phyloP scores from a whole-genome alignment of 2,113 vertebrate genomes.

The Chloroceryle aenea region DNA sequence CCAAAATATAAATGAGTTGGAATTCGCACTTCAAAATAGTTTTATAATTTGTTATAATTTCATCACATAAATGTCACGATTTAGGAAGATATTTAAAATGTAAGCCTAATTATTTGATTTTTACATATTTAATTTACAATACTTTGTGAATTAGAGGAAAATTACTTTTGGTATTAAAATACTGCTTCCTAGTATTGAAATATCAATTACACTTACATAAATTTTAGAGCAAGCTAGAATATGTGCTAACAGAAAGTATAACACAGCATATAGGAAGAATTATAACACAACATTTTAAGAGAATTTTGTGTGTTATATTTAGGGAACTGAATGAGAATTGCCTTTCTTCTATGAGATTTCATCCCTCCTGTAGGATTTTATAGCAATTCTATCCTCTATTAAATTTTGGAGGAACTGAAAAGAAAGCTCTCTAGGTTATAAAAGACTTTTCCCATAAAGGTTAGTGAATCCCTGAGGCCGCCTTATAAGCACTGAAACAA shows the following conservation, averaged over 20 bases:
- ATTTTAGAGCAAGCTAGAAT: not conserved
- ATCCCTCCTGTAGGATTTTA: not conserved
- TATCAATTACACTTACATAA: not conserved
- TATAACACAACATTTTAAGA: not conserved
- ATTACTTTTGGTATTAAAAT: not conserved
- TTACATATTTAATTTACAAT: not conserved
- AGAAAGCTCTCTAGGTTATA: not conserved
- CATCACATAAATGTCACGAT: not conserved
- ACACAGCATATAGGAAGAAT: not conserved
- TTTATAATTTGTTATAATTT: not conserved
- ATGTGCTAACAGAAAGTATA: not conserved
- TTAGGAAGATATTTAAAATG: not conserved
- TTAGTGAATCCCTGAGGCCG: not conserved
- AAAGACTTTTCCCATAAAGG: not conserved
- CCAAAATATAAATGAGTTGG: not conserved
- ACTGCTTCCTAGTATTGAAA: not conserved
- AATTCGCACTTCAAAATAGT: not conserved
- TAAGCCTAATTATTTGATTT: not conserved
- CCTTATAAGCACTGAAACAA: not conserved
- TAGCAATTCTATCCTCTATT: not conserved
- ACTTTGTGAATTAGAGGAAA: not conserved
- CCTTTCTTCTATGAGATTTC: not conserved
- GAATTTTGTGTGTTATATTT: not conserved
- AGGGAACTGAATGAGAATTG: not conserved
- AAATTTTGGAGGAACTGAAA: constrained; percentile 14